Percentiles rank a stretch among this genome's conserved stretches.
These are phyloP conservation scores for Apeira syringaria DNA, from an alignment of 2,888 invertebrate species.

Conservation along the genomic window DNA sequence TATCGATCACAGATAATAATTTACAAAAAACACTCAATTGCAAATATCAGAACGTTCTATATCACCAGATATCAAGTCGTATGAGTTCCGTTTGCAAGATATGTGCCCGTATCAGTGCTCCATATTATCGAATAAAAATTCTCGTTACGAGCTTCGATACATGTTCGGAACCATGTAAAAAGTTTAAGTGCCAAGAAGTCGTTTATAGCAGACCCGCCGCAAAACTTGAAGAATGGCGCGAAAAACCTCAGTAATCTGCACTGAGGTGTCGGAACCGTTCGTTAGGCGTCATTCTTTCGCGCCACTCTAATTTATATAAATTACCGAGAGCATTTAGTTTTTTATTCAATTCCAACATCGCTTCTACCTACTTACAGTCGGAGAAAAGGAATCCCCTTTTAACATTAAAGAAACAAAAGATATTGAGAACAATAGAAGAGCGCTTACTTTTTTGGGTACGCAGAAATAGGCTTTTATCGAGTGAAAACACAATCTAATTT, in stretches of 20 bases:
- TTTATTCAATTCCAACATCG: constrained; percentile 35
- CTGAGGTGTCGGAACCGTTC: constrained; percentile 58
- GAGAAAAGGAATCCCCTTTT: constrained; percentile 32
- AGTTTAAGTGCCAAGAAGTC: constrained; percentile 45
- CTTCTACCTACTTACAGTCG: constrained; percentile 19
- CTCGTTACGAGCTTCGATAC: not conserved
- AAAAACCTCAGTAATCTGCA: constrained; percentile 51
- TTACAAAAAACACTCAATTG: too few species aligned
- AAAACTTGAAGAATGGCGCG: constrained; percentile 42
- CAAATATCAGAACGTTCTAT: too few species aligned
- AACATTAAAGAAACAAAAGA: constrained; percentile 38
- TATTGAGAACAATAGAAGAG: constrained; percentile 40
- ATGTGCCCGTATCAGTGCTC: not conserved
- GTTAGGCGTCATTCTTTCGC: constrained; percentile 51
- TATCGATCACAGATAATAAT: too few species aligned
- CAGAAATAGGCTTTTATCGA: constrained; percentile 28
- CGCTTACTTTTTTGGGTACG: constrained; percentile 31
- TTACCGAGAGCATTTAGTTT: constrained; percentile 48
- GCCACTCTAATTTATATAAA: constrained; percentile 50
- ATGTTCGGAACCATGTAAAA: constrained; percentile 33
- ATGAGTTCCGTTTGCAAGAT: not conserved
- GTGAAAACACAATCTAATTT: constrained; percentile 68
- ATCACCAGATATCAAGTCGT: too few species aligned
- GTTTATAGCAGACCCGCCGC: constrained; percentile 40
- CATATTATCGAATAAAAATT: constrained; percentile 4